A percentile compares a stretch with the other conserved stretches of the same genome.
These are phyloP conservation scores for Taenioides sp. DNA, from an alignment of 2,797 vertebrate species.

Conservation along the genomic window DNA sequence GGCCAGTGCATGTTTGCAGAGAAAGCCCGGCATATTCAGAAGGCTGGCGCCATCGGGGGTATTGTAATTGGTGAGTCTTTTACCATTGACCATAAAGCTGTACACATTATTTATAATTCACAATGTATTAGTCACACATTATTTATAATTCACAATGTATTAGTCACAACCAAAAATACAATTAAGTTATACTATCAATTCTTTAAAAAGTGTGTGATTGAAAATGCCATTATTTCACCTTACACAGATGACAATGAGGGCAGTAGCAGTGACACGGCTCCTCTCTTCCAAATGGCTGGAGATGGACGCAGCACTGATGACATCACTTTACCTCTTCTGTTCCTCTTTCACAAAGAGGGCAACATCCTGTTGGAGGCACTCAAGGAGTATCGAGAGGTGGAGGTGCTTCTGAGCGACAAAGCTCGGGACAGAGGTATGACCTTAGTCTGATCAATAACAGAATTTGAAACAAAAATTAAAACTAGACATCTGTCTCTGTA, in stretches of 20 bases:
- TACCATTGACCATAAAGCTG: constrained; percentile 12
- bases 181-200: neutral
- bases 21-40: constrained; percentile 95
- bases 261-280: constrained; percentile 98
- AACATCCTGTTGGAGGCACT: constrained; percentile 92
- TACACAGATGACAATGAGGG: constrained; percentile 93
- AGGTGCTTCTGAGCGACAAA: constrained; percentile 96
- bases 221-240: no score
- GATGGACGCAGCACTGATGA: constrained; percentile 95
- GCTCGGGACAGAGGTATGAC: constrained; percentile 92
- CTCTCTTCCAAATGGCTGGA: constrained; percentile 98
- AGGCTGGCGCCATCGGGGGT: constrained; percentile 93
- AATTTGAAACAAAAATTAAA: constrained; percentile 44
- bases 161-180: neutral
- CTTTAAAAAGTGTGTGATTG: neutral
- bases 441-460: neutral
- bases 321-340: constrained; percentile 91
- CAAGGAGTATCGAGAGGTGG: constrained; percentile 90
- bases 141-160: neutral
- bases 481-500: constrained; percentile 30
- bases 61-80: constrained; percentile 91
- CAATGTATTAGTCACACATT: neutral
- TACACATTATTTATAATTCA: neutral
- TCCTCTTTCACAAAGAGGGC: constrained; percentile 97
- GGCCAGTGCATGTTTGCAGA: constrained; percentile 99